phyloP scores from a whole-genome alignment of 2,113 vertebrate genomes.

The chimpanzee (Pan troglodytes) region NHGRI_mPanTro3-v2.1_pri NC_072416.2:77120501-77121000 shows the following conservation, averaged over 20 bases:
- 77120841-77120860: fast-evolving
- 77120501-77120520: not conserved
- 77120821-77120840: not conserved
- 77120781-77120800: not conserved
- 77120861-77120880: too few relatives aligned
- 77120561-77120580: not conserved
- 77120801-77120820: not conserved
- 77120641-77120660: not conserved
- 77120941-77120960: not conserved
- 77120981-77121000: fast-evolving
- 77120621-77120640: fast-evolving
- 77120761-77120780: fast-evolving
- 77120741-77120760: not conserved
- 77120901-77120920: not conserved
- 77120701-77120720: fast-evolving
- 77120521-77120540: not conserved
- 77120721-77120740: not conserved
- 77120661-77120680: fast-evolving
- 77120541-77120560: not conserved
- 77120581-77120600: not conserved
- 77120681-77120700: not conserved
- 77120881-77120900: not conserved
- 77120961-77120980: not conserved
- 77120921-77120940: not conserved
- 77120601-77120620: fast-evolving